Conservation (phyloP, 2,888 invertebrate genomes). For the Volucella bombylans region DNA sequence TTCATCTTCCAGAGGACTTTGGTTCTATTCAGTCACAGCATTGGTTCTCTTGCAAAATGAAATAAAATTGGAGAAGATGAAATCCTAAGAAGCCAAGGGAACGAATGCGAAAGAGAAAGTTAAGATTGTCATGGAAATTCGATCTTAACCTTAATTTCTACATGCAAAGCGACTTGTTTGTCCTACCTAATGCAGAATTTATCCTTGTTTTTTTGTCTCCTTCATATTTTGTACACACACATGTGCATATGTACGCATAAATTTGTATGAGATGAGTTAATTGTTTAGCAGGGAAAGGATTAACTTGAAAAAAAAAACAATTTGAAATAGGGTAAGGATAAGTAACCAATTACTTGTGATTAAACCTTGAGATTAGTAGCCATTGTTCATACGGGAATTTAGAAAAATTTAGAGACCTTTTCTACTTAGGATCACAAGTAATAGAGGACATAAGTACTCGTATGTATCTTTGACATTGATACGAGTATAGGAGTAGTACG, state of each 20-base stretch:
- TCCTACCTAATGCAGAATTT: conserved; percentile 27
- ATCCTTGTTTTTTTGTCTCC: not conserved
- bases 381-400: not conserved
- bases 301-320: conserved; percentile 25
- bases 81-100: conserved; percentile 10
- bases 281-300: conserved; percentile 40
- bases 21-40: conserved; percentile 20
- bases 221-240: no score
- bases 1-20: conserved; percentile 24
- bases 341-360: conserved; percentile 24
- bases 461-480: no score
- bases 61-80: not conserved
- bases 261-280: not conserved
- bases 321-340: conserved; percentile 32
- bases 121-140: conserved; percentile 61
- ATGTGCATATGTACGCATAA: not conserved
- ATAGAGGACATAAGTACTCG: no score
- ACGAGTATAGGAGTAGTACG: no score
- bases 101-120: conserved; percentile 45
- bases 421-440: no score
- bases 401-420: not conserved
- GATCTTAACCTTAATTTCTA: conserved; percentile 69
- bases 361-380: not conserved
- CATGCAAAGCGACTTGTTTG: conserved; percentile 55
- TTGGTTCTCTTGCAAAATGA: conserved; percentile 1